Evolutionary conservation across 2,888 invertebrate species (phyloP).

Genomic region (Platycheirus rosarum): DNA sequence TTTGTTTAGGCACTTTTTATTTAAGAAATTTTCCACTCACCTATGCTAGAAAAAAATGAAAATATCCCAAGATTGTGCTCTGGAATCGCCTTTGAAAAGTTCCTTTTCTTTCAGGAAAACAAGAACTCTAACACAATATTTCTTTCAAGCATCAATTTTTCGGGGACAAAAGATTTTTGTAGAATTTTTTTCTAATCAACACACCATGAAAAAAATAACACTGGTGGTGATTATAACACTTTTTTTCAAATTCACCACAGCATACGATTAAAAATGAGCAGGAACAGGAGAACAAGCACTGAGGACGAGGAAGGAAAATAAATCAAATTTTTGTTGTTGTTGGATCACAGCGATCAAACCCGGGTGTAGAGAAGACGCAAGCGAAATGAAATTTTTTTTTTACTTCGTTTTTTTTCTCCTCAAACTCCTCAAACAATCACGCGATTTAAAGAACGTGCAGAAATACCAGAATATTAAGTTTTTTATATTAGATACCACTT

Average conservation of each 20-base stretch:
- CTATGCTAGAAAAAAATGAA: slow-evolving; percentile 38
- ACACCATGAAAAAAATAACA: slow-evolving; percentile 48
- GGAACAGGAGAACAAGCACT: neutral
- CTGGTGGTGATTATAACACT: neutral
- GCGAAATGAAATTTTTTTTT: slow-evolving; percentile 29
- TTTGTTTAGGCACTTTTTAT: too few relatives aligned
- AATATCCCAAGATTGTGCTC: slow-evolving; percentile 32
- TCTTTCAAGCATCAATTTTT: slow-evolving; percentile 19
- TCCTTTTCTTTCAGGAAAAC: slow-evolving; percentile 1
- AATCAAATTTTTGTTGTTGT: slow-evolving; percentile 58
- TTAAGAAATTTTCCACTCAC: slow-evolving; percentile 54
- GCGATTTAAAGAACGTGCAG: slow-evolving; percentile 55
- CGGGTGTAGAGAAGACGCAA: slow-evolving; percentile 37
- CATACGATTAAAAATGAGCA: slow-evolving; percentile 17
- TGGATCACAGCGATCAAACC: slow-evolving; percentile 15
- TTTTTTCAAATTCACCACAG: slow-evolving; percentile 60
- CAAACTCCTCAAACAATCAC: slow-evolving; percentile 26
- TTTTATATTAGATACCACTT: neutral
- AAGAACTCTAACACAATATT: slow-evolving; percentile 2
- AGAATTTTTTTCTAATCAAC: slow-evolving; percentile 29
- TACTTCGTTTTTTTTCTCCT: neutral
- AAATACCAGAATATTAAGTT: slow-evolving; percentile 15
- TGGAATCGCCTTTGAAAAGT: slow-evolving; percentile 5
- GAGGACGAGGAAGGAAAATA: slow-evolving; percentile 46
- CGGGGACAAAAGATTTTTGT: slow-evolving; percentile 7